Conservation (phyloP, 2,888 invertebrate genomes). For the Torymus auratus region DNA sequence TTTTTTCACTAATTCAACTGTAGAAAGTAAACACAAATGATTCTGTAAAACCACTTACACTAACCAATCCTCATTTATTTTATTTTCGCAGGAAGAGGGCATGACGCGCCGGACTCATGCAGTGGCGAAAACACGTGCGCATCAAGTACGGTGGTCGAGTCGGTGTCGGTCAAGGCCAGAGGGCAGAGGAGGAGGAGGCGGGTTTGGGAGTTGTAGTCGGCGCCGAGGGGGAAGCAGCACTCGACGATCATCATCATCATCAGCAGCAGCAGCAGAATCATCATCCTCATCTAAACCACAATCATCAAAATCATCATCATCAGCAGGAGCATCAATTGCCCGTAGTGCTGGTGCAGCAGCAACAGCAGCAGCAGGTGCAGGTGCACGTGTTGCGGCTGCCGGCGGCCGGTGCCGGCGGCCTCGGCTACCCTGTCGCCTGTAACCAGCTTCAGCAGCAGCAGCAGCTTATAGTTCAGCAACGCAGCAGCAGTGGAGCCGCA, state of each 20-base stretch:
- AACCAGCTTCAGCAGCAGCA: conserved; percentile 56
- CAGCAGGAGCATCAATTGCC: conserved; percentile 42
- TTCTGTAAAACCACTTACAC: too few relatives aligned
- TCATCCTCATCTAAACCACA: conserved; percentile 67
- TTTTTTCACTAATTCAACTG: too few relatives aligned
- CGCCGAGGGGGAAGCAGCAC: too few relatives aligned
- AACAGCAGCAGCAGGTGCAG: conserved; percentile 72
- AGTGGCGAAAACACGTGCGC: conserved; percentile 77
- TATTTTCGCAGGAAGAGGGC: conserved; percentile 70
- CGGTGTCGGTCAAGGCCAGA: conserved; percentile 77
- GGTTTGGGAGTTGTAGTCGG: conserved; percentile 62
- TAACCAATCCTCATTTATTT: too few relatives aligned
- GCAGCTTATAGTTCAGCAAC: conserved; percentile 70
- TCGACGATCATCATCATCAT: conserved; percentile 60
- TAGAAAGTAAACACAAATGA: too few relatives aligned
- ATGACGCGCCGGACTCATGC: conserved; percentile 77
- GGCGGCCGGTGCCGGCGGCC: conserved; percentile 71
- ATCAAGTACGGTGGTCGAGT: conserved; percentile 77
- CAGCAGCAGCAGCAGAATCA: conserved; percentile 69
- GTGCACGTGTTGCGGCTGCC: conserved; percentile 76
- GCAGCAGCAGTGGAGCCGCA: conserved; percentile 82
- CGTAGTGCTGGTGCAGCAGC: conserved; percentile 70
- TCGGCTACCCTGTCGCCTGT: conserved; percentile 70
- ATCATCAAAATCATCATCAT: conserved; percentile 75
- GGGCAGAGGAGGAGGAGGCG: conserved; percentile 61